A percentile compares a stretch with the other conserved stretches of the same genome.
Conservation (phyloP, 2,888 invertebrate species). For the Pterobdella sp. region DNA sequence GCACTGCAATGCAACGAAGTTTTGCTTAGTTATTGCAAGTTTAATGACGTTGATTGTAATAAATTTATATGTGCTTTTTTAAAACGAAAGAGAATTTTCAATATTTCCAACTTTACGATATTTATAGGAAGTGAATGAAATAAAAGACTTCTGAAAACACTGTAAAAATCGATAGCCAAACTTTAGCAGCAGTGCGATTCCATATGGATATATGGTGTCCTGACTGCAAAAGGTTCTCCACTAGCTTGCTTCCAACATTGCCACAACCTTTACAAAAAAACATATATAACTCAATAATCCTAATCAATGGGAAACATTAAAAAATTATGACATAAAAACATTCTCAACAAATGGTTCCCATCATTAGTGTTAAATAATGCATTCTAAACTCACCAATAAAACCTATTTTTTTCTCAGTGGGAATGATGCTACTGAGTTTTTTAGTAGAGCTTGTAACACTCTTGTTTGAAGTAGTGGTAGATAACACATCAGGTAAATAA, state of each 20-base stretch:
- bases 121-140: not conserved
- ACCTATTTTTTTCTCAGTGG: slow-evolving; percentile 22
- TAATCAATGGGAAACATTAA: not conserved
- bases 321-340: not conserved
- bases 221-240: slow-evolving; percentile 11
- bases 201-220: slow-evolving; percentile 14
- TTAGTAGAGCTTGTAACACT: slow-evolving; percentile 1
- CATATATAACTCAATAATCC: not conserved
- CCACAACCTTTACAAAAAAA: slow-evolving; percentile 5
- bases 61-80: no score
- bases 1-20: slow-evolving; percentile 25
- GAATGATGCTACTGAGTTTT: not conserved
- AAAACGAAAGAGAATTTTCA: no score
- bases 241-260: slow-evolving; percentile 12
- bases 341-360: no score
- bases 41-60: no score
- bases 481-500: slow-evolving; percentile 21
- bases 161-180: not conserved
- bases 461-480: not conserved
- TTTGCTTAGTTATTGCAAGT: no score
- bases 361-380: no score
- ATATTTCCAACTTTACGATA: no score
- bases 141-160: not conserved
- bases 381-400: no score
- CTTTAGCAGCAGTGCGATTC: slow-evolving; percentile 22